Percentiles rank a stretch among this genome's conserved stretches.
Conservation (phyloP, 2,888 invertebrate genomes). For the Ctena decussata region DNA sequence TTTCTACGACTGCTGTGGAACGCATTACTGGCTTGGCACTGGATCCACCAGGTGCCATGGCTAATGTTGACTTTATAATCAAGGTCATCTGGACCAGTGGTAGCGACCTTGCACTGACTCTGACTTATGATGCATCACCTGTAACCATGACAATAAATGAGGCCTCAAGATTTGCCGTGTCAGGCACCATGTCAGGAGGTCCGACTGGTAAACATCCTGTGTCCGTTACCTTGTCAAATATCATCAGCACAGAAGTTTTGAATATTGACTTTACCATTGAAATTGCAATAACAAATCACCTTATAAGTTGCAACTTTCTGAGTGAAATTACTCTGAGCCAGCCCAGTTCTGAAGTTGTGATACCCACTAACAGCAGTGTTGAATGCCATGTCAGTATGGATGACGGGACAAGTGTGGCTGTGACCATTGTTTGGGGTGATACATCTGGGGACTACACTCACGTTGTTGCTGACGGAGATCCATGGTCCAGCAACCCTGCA, state of each 20-base stretch:
- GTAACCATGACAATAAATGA: constrained; percentile 24
- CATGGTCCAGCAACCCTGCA: constrained; percentile 39
- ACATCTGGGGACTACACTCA: constrained; percentile 1
- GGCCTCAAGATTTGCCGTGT: constrained; percentile 12
- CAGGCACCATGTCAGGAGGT: background rate
- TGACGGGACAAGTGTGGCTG: constrained; percentile 27
- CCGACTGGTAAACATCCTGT: constrained; percentile 37
- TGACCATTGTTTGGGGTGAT: constrained; percentile 48
- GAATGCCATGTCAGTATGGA: constrained; percentile 31
- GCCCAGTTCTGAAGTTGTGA: constrained; percentile 51
- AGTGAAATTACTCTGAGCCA: constrained; percentile 18
- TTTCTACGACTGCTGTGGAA: constrained; percentile 69
- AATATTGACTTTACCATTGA: constrained; percentile 63
- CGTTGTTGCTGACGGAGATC: constrained; percentile 15
- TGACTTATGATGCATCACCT: constrained; percentile 59
- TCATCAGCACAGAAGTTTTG: constrained; percentile 3
- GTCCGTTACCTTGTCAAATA: constrained; percentile 31
- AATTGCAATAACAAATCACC: constrained; percentile 49
- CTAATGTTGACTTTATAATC: constrained; percentile 52
- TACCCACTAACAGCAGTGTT: constrained; percentile 58
- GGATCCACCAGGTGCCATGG: constrained; percentile 66
- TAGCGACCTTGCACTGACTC: constrained; percentile 57
- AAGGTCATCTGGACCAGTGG: constrained; percentile 67
- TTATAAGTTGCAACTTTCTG: constrained; percentile 21
- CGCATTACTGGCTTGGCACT: constrained; percentile 73